Evolutionary conservation across 2,797 vertebrate genomes (phyloP), one percentile per base, ranked within the genome.

Genomic region (Melanotaenia trifasciata): DNA sequence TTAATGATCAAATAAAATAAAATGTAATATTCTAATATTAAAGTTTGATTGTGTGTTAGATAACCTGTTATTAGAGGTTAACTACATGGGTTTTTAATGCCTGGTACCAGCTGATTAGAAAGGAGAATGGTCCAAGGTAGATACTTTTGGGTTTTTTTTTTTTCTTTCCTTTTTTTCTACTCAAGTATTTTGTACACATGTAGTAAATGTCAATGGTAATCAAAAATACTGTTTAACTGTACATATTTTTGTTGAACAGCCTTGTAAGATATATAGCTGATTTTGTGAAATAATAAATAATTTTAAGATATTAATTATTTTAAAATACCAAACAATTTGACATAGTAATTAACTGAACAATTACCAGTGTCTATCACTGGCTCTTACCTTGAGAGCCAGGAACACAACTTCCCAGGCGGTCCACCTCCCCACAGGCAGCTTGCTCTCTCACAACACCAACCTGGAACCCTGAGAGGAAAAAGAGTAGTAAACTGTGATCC

Each of bases 371-470:
- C 6, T 16, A 35, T 51, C 9, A 47, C 1, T 4, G 9, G 4
- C 10, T 74, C 64, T 14, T 92, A 94, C 95, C 94, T 94, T 90
- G 72, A 90, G 79, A 89, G 81, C 87, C 88, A 83, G 90, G 92
- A 90, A 91, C 79, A 81, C 62, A 68, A 84, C 78, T 82, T 84
- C 91, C 88, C 87, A 92, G 91, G 91, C 89, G 74, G 88, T 92
- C 87, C 84, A 91, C 81, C 88, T 86, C 87, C 84, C 88, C 65
- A 84, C 85, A 84, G 85, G 86, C 86, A 88, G 87, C 89, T 88
- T 81, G 81, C 89, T 89, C 90, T 91, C 78, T 90, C 81, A 87
- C 91, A 81, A 88, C 90, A 91, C 92, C 91, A 93, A 95, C 94
- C 94, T 95, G 94, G 93, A 94, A 92, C 93, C 94, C 93, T 94